Base-by-base conservation (phyloP, 2,797 vertebrate genomes). In the Tapera naevia region DNA sequence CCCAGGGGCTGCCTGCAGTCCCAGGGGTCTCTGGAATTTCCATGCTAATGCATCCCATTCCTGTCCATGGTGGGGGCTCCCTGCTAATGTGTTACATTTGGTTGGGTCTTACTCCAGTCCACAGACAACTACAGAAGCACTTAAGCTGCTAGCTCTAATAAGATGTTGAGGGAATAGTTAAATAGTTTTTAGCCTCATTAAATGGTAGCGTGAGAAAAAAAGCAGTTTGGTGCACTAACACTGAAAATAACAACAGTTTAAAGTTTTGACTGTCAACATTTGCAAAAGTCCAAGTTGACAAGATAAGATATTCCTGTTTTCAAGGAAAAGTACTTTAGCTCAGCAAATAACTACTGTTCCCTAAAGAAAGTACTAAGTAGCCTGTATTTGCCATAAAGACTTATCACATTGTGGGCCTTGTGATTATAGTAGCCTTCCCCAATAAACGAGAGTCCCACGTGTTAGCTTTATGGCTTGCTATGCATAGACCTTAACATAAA, bases 21-120 rank as follows among this genome's bases (percentile, higher is more conserved):
- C 50, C 2, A 0, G 18, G 5, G 33, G 13, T 18, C 23, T 37
- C 51, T 8, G 0, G 48, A 28, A 3, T 23, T 17, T 39, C 56
- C 9, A 0, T 19, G 21, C n/a, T 4, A 37, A 17, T 7, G 3
- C 0, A 6, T 8, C 17, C 22, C 1, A 0, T 3, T 75, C 19
- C n/a, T 4, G 13, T 8, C 15, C 12, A 5, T 0, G 0, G 11
- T 1, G 9, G 5, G 25, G 46, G 7, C 32, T 78, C 39, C 6
- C 15, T 14, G 11, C 30, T 54, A 35, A 23, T 0, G 1, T 24
- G 53, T 62, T 5, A 28, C 8, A 14, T 23, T 12, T 3, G 0
- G 13, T 24, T 58, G 27, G 21, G 58, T 74, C 17, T 43, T 46
- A 24, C 57, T 33, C 41, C 46, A 23, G 35, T 18, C 23, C 32